phyloP scores from a whole-genome alignment of 2,113 vertebrate genomes.

The Psittacara wagleri region DNA sequence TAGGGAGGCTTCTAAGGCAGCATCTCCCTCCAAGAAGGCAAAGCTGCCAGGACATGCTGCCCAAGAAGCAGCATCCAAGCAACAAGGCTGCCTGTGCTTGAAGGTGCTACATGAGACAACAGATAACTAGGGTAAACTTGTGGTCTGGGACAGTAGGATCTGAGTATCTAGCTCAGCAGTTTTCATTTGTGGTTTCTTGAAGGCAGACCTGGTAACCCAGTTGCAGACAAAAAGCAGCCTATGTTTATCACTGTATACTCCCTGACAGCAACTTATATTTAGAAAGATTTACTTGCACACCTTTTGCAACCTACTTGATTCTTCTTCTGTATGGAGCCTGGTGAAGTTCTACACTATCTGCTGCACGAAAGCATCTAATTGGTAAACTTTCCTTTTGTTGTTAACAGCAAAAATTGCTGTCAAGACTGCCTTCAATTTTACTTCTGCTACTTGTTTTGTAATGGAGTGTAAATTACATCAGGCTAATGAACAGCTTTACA shows the following conservation, averaged over 20 bases:
- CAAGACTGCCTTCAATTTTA: background rate
- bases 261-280: background rate
- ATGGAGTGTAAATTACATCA: background rate
- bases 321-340: background rate
- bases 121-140: background rate
- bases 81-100: background rate
- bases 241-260: background rate
- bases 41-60: background rate
- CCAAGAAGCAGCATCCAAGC: background rate
- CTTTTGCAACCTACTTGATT: background rate
- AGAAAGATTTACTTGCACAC: background rate
- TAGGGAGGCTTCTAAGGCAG: background rate
- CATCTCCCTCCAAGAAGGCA: background rate
- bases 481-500: background rate
- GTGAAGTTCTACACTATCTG: background rate
- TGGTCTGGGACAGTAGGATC: background rate
- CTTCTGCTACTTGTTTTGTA: background rate
- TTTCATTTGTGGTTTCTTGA: background rate
- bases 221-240: background rate
- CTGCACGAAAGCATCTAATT: background rate
- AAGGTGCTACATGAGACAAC: background rate
- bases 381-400: background rate
- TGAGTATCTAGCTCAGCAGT: background rate
- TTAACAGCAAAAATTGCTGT: background rate
- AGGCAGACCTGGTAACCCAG: background rate